phyloP scores from a whole-genome alignment of 2,888 invertebrate genomes.

The Timema cristinae region DNA sequence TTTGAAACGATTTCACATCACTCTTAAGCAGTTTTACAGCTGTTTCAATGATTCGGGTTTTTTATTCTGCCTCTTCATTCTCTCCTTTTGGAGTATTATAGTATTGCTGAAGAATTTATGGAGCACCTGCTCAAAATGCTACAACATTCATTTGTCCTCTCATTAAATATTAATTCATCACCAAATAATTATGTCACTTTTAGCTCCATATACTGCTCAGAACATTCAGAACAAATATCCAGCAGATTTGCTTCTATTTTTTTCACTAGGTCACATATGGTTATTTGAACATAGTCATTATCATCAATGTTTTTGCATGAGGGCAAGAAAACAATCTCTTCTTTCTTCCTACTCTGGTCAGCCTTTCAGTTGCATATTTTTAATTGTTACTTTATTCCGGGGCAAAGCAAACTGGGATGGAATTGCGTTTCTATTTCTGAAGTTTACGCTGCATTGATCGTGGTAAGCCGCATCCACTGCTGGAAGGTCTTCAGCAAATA shows the following conservation, averaged over 20 bases:
- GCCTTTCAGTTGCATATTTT: not conserved
- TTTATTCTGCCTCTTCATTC: too few relatives aligned
- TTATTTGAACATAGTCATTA: not conserved
- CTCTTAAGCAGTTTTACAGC: not conserved
- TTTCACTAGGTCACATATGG: not conserved
- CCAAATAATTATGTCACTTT: not conserved
- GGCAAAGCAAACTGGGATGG: not conserved
- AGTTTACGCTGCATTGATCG: too few relatives aligned
- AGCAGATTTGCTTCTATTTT: not conserved
- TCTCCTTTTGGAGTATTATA: too few relatives aligned
- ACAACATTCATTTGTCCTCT: not conserved
- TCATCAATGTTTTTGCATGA: not conserved
- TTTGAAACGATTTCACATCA: not conserved
- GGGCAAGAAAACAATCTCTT: not conserved
- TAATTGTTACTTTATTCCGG: not conserved
- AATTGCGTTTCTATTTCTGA: too few relatives aligned
- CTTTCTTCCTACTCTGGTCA: not conserved
- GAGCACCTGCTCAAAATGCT: conserved; percentile 1
- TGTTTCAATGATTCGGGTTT: too few relatives aligned
- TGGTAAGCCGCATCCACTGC: not conserved
- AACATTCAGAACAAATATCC: not conserved
- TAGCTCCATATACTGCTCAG: not conserved
- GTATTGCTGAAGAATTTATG: not conserved
- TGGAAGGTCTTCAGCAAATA: conserved; percentile 4
- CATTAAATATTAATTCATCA: not conserved